These are phyloP conservation scores for Neomonachus schauinslandi DNA, from an alignment of 2,113 vertebrate genomes.

Conservation along the genomic window DNA sequence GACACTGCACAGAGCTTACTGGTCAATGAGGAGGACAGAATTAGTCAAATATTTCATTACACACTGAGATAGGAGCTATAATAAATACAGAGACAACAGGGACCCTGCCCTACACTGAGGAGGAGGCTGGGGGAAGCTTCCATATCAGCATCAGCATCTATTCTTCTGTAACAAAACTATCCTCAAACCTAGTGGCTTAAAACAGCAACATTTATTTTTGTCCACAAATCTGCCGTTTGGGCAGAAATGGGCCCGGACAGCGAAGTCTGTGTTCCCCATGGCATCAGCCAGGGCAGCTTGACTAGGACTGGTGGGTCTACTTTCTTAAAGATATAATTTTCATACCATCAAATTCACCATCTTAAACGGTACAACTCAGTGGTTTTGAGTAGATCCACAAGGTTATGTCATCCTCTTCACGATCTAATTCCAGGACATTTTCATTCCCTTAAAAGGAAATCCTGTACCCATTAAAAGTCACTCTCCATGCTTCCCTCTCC, in stretches of 20 bases:
- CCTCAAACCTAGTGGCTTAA: not conserved
- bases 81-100: not conserved
- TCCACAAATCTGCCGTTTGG: not conserved
- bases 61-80: not conserved
- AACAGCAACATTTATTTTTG: not conserved
- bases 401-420: not conserved
- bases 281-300: not conserved
- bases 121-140: not conserved
- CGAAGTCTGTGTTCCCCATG: not conserved
- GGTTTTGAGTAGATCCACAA: not conserved
- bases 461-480: not conserved
- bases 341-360: not conserved
- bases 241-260: not conserved
- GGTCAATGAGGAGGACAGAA: not conserved
- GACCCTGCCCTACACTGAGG: too few species aligned
- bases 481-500: not conserved
- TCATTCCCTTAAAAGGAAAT: not conserved
- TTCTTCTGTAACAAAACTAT: not conserved
- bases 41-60: not conserved
- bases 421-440: not conserved
- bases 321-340: not conserved
- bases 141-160: not conserved
- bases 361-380: not conserved
- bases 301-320: not conserved
- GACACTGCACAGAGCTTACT: slow-evolving; percentile 71